Conservation (phyloP, 2,797 vertebrate species). For the Rhinoraja longicauda region DNA sequence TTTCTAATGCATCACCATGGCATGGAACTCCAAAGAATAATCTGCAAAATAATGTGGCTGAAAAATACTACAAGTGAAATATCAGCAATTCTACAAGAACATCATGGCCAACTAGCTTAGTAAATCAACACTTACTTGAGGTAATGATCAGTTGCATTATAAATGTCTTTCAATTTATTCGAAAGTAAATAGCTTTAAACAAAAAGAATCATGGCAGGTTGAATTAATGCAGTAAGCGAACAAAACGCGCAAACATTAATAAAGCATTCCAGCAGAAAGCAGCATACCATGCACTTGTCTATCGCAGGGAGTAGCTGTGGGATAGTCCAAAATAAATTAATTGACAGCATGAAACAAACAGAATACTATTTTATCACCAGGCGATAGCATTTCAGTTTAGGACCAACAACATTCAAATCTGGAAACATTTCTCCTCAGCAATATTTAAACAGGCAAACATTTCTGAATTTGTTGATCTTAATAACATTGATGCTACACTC, state of each 20-base stretch:
- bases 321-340: slow-evolving; percentile 1
- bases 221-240: neutral
- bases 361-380: neutral
- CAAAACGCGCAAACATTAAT: neutral
- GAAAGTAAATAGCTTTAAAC: neutral
- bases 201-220: neutral
- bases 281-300: slow-evolving; percentile 15
- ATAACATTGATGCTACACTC: neutral
- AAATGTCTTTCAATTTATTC: neutral
- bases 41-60: neutral
- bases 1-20: neutral
- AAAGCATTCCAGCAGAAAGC: neutral
- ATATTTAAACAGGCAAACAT: neutral
- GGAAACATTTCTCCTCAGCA: neutral
- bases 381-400: neutral
- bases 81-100: neutral
- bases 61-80: neutral
- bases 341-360: neutral
- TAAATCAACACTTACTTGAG: neutral
- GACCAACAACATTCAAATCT: neutral
- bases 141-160: neutral
- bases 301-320: neutral
- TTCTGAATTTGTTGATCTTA: neutral
- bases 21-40: neutral
- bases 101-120: neutral